Evolutionary conservation across 1,140 invertebrate genomes (phyloP).

Genomic region (Drosophila pseudoananassae): DNA sequence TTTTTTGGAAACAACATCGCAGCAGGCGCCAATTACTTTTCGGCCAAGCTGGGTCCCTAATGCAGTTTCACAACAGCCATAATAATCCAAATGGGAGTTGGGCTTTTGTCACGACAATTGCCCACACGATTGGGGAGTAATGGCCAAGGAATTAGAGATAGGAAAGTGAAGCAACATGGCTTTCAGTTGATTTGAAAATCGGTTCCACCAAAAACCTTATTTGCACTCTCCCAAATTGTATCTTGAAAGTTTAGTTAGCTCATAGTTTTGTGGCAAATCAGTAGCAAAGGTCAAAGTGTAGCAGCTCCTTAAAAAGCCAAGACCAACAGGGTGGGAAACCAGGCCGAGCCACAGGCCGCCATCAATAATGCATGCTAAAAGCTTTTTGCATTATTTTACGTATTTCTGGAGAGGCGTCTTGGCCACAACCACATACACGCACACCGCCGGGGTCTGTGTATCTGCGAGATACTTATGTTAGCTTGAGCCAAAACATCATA

Average conservation of each 20-base stretch:
- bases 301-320: constrained; percentile 4
- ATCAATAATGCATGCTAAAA: constrained; percentile 84
- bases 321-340: constrained; percentile 6
- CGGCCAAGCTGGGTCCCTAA: constrained; percentile 24
- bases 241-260: not conserved
- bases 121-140: constrained; percentile 18
- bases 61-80: constrained; percentile 34
- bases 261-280: constrained; percentile 22
- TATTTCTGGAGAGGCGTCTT: constrained; percentile 60
- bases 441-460: constrained; percentile 31
- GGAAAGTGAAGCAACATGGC: not conserved
- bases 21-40: constrained; percentile 74
- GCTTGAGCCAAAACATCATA: constrained; percentile 63
- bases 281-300: constrained; percentile 34
- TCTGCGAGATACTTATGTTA: constrained; percentile 64
- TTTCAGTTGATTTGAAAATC: not conserved
- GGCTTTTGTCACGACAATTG: constrained; percentile 34
- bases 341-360: constrained; percentile 55
- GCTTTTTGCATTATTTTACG: constrained; percentile 83
- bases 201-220: not conserved
- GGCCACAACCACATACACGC: constrained; percentile 34
- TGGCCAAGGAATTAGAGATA: not conserved
- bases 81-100: constrained; percentile 15
- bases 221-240: not conserved
- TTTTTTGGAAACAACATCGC: constrained; percentile 49